phyloP scores from a whole-genome alignment of 2,888 invertebrate genomes.

The Camponotus fellah region DNA sequence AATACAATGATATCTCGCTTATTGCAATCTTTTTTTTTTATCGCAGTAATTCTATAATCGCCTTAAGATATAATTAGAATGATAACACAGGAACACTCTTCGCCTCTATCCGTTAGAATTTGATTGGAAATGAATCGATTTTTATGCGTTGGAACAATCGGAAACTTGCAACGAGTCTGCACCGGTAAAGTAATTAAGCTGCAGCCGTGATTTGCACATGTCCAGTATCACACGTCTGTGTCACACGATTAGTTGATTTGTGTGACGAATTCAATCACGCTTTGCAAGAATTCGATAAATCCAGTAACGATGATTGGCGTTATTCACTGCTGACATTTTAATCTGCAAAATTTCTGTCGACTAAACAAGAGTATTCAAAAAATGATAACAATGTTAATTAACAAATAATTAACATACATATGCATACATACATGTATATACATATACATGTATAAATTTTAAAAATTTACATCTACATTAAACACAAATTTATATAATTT shows the following conservation, averaged over 20 bases:
- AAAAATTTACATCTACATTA: neutral
- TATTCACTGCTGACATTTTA: constrained; percentile 25
- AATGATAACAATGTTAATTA: neutral
- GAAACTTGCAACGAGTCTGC: constrained; percentile 20
- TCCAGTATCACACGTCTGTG: constrained; percentile 10
- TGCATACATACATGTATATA: too few relatives aligned
- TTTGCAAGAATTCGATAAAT: constrained; percentile 36
- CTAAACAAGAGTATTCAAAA: constrained; percentile 29
- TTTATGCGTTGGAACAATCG: constrained; percentile 19
- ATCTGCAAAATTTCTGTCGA: neutral
- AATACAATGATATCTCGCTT: constrained; percentile 68
- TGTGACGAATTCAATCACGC: constrained; percentile 8
- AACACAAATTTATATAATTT: too few relatives aligned
- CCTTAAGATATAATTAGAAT: constrained; percentile 56
- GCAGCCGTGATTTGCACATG: constrained; percentile 19
- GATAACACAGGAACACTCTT: constrained; percentile 52
- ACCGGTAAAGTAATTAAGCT: constrained; percentile 39
- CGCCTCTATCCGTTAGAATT: constrained; percentile 24
- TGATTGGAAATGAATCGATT: constrained; percentile 33
- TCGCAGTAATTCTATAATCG: constrained; percentile 39
- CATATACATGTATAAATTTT: neutral
- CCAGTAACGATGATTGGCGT: constrained; percentile 11
- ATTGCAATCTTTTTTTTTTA: constrained; percentile 58
- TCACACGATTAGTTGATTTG: constrained; percentile 18
- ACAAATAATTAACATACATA: neutral